Percentiles rank a stretch among this genome's conserved stretches.
These are phyloP conservation scores for Phocoena sinus DNA, from an alignment of 2,113 vertebrate species.

Conservation along the genomic window DNA sequence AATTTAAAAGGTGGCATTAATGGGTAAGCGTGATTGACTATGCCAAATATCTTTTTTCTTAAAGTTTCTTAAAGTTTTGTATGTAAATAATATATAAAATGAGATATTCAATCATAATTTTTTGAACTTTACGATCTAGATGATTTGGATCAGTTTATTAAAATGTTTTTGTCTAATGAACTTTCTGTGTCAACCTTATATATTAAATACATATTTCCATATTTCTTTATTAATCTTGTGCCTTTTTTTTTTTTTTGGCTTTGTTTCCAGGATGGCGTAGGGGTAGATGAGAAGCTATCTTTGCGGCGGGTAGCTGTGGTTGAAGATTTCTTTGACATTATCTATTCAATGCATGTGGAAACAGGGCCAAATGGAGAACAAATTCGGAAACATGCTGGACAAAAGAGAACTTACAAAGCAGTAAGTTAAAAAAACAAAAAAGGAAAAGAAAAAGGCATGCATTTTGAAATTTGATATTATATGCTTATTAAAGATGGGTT, in stretches of 20 bases:
- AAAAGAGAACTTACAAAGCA: conserved; percentile 90
- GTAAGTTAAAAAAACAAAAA: conserved; percentile 78
- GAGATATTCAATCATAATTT: background rate
- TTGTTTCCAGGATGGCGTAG: conserved; percentile 84
- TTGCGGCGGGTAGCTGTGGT: conserved; percentile 87
- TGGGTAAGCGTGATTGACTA: background rate
- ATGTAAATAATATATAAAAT: background rate
- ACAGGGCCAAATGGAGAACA: conserved; percentile 89
- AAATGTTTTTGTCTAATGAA: conserved; percentile 42
- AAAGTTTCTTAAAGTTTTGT: background rate
- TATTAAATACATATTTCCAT: background rate
- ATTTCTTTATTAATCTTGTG: conserved; percentile 26
- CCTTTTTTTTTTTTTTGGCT: conserved; percentile 1
- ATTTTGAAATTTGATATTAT: background rate
- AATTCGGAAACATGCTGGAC: conserved; percentile 88
- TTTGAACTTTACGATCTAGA: background rate
- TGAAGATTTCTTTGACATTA: conserved; percentile 91
- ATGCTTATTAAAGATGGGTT: background rate
- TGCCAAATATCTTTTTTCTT: background rate
- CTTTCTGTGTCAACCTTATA: background rate
- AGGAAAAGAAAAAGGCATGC: background rate
- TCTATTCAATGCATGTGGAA: conserved; percentile 91
- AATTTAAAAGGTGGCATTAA: background rate
- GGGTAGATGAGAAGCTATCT: conserved; percentile 87
- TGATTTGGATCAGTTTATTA: conserved; percentile 41